Conservation (phyloP, 2,888 invertebrate genomes). For the Taphrorychus bicolor region DNA sequence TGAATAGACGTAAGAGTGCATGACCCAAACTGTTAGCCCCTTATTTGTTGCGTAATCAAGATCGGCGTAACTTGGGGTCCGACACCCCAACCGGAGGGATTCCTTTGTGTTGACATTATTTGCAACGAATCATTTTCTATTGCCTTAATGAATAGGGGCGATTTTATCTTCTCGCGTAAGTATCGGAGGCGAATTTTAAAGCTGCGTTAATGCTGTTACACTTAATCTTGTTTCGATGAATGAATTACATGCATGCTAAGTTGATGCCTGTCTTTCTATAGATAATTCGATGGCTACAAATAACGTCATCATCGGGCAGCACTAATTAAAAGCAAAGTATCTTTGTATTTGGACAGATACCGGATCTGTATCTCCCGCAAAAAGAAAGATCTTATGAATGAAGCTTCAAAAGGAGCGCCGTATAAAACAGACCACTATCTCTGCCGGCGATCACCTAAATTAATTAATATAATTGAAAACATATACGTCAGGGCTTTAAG, state of each 20-base stretch:
- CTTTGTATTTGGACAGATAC: constrained; percentile 13
- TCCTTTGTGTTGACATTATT: constrained; percentile 56
- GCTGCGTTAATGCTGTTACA: constrained; percentile 47
- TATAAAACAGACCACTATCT: constrained; percentile 45
- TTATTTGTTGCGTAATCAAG: constrained; percentile 58
- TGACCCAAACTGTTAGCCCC: constrained; percentile 52
- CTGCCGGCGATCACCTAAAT: constrained; percentile 51
- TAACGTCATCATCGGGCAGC: not conserved
- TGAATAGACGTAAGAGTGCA: constrained; percentile 51
- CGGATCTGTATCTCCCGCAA: constrained; percentile 18
- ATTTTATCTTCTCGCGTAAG: constrained; percentile 49
- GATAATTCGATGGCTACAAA: not conserved
- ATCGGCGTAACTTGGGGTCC: constrained; percentile 52
- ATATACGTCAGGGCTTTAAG: constrained; percentile 51
- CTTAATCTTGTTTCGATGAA: constrained; percentile 34
- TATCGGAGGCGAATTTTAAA: constrained; percentile 57
- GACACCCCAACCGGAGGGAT: constrained; percentile 50
- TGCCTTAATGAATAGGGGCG: constrained; percentile 54
- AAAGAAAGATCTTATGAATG: constrained; percentile 30
- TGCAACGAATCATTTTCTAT: constrained; percentile 59
- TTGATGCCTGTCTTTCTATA: not conserved
- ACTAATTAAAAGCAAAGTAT: constrained; percentile 20
- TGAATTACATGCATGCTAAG: constrained; percentile 24
- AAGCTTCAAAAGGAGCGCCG: constrained; percentile 32
- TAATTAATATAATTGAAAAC: constrained; percentile 58